phyloP scores from a whole-genome alignment of 1,140 invertebrate genomes.

The Hyles euphorbiae region DNA sequence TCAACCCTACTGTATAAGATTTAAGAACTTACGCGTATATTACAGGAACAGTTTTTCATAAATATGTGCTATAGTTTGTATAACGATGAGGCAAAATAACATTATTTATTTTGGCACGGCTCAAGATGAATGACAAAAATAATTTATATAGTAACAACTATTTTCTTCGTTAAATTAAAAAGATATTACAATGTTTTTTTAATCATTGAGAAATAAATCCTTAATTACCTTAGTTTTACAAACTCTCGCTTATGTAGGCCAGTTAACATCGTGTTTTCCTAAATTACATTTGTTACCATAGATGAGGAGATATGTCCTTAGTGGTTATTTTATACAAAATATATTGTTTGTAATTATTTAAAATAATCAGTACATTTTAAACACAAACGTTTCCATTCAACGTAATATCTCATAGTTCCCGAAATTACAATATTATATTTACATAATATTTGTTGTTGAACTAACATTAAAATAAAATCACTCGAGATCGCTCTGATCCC shows the following conservation, averaged over 20 bases:
- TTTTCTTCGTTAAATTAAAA: no score
- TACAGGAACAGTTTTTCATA: no score
- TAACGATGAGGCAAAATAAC: no score
- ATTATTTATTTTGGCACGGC: no score
- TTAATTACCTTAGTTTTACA: no score
- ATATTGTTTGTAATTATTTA: conserved; percentile 60
- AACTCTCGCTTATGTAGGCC: conserved; percentile 3
- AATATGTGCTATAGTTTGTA: no score
- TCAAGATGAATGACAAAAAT: no score
- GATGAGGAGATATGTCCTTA: conserved; percentile 53
- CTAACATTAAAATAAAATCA: conserved; percentile 33
- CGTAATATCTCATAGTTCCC: conserved; percentile 32
- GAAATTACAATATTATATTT: conserved; percentile 33
- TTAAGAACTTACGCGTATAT: no score
- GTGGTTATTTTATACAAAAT: conserved; percentile 58
- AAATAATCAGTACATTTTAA: conserved; percentile 73
- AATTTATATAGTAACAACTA: no score
- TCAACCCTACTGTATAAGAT: no score
- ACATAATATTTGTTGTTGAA: conserved; percentile 51
- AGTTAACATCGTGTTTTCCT: conserved; percentile 2
- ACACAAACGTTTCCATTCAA: conserved; percentile 52
- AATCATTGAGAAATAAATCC: no score
- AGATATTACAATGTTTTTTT: no score
- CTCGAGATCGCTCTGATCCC: conserved; percentile 27
- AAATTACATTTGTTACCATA: conserved; percentile 36